Evolutionary conservation across 2,888 invertebrate genomes (phyloP).

Genomic region (Hetaerina titia): DNA sequence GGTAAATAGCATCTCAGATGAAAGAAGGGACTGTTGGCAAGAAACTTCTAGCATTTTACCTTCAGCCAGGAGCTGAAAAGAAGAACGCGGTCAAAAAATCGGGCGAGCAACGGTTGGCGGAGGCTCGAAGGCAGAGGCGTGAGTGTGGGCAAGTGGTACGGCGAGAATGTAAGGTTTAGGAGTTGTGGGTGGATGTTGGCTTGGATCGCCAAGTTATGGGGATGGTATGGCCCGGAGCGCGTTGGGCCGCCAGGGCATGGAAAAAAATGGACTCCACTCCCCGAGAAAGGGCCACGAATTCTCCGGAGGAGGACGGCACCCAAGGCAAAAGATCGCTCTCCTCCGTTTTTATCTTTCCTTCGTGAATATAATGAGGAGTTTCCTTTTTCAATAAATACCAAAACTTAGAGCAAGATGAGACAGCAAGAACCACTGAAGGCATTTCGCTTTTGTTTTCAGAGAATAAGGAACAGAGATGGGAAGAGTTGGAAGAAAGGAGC

Average conservation of each 20-base stretch:
- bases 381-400: slow-evolving; percentile 34
- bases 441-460: slow-evolving; percentile 5
- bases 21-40: not conserved
- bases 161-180: not conserved
- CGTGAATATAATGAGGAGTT: slow-evolving; percentile 46
- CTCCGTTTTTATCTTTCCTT: not conserved
- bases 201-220: not conserved
- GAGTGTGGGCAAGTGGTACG: not conserved
- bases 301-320: not conserved
- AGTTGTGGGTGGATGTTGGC: slow-evolving; percentile 34
- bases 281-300: slow-evolving; percentile 24
- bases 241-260: not conserved
- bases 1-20: not conserved
- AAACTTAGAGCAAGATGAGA: slow-evolving; percentile 8
- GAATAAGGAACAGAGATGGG: not conserved
- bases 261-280: not conserved
- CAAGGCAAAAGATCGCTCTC: not conserved
- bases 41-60: not conserved
- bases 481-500: not conserved
- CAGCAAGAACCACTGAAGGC: not conserved
- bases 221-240: not conserved
- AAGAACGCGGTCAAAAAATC: not conserved
- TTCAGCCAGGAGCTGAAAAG: not conserved
- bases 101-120: not conserved
- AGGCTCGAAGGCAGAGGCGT: not conserved